Evolutionary conservation across 2,113 vertebrate genomes (phyloP), one percentile per base, ranked within the genome.

Genomic region (Chamaetylas fuelleborni): DNA sequence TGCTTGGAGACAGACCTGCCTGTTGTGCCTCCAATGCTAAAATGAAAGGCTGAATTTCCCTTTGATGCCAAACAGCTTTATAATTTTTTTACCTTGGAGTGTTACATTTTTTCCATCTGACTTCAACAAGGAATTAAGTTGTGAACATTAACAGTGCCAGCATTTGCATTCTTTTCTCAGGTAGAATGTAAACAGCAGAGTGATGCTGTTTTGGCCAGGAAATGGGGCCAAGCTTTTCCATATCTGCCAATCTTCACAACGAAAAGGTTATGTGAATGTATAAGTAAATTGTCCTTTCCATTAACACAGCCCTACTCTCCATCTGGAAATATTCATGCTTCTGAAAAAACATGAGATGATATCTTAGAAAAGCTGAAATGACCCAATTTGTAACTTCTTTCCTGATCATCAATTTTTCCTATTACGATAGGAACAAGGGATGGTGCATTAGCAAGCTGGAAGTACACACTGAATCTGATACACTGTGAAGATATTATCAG

Each of bases 141-240:
- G 69, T 72, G 79, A 88, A 90, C 47, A 47, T 83, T 95, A 70
- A 90, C 5, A 91, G 38, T 24, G 42, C 40, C 67, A 90, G 77
- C 34, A 58, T 76, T 81, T 86, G 84, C 90, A 88, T 95, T 94
- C 81, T 54, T 92, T 45, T 81, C 66, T 84, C 77, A 90, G 79
- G 67, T 93, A 88, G 51, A 74, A 73, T 61, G 67, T 92, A 89
- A 94, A 92, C 38, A 96, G 71, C 50, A 73, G 47, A 79, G 38
- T 29, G 70, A 93, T 56, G n/a, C 51, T 81, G 36, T 69, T 91
- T 78, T 51, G 47, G 66, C 45, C 79, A 82, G 92, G 85, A 79
- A 93, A 88, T 8, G 29, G 16, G 43, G 33, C 47, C 74, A 86
- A 66, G 58, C 26, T 90, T 84, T 96, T 64, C 70, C 64, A 56